Evolutionary conservation across 92 coral and sea anemone genomes (phyloP).

Genomic region (Muricea muricata): DNA sequence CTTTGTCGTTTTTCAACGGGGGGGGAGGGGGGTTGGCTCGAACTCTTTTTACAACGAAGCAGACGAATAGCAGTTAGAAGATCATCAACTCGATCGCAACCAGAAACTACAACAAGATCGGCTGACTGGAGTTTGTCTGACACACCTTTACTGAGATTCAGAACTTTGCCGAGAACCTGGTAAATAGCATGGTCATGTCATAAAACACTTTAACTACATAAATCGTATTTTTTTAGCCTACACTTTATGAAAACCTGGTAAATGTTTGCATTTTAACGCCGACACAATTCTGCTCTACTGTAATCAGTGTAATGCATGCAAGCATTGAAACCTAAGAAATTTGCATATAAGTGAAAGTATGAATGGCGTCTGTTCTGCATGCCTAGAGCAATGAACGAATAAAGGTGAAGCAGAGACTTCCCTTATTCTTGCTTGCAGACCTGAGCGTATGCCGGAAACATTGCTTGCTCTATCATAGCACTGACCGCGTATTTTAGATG

Average conservation of each 20-base stretch:
- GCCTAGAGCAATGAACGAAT: slow-evolving; percentile 23
- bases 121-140: slow-evolving; percentile 29
- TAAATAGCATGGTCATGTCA: too few relatives aligned
- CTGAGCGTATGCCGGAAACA: background rate
- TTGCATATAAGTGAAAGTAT: background rate
- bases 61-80: background rate
- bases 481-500: background rate
- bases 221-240: background rate
- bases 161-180: slow-evolving; percentile 5
- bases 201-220: background rate
- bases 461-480: slow-evolving; percentile 3
- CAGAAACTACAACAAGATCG: slow-evolving; percentile 11
- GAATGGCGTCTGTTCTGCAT: slow-evolving; percentile 4
- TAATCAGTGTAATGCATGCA: too few relatives aligned
- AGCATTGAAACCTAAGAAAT: background rate
- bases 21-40: too few relatives aligned
- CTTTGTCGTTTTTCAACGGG: slow-evolving; percentile 4
- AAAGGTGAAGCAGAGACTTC: slow-evolving; percentile 1
- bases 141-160: slow-evolving; percentile 32
- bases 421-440: slow-evolving; percentile 17
- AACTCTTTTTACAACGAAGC: background rate
- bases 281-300: background rate
- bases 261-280: background rate
- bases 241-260: background rate
- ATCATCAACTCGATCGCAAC: slow-evolving; percentile 24